phyloP scores from a whole-genome alignment of 2,797 vertebrate species.

The Taeniopygia guttata region DNA sequence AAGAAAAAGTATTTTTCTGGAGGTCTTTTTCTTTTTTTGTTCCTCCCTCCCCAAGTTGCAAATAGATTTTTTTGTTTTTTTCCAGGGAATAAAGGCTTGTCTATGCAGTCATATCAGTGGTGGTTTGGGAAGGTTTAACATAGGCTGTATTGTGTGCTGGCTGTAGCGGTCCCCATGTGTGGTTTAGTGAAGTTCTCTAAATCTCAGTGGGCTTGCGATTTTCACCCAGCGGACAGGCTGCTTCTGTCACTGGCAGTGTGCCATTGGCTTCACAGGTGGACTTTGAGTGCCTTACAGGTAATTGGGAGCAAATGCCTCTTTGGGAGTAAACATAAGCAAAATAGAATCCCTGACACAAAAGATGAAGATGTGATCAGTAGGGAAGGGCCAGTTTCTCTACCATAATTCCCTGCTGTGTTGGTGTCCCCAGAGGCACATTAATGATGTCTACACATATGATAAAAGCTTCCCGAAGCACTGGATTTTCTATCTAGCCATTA shows the following conservation, averaged over 20 bases:
- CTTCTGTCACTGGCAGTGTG: background rate
- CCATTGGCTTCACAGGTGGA: background rate
- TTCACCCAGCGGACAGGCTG: background rate
- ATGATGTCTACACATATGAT: background rate
- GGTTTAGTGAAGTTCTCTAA: background rate
- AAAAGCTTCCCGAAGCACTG: background rate
- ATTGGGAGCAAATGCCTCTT: background rate
- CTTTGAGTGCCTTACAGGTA: background rate
- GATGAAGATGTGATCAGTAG: background rate
- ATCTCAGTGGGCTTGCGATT: background rate
- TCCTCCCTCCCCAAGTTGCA: background rate
- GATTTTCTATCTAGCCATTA: background rate
- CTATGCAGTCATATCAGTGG: background rate
- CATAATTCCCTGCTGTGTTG: accelerated
- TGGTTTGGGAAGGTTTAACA: background rate
- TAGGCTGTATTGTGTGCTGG: background rate
- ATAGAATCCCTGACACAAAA: background rate
- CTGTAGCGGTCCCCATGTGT: accelerated
- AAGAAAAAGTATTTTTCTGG: background rate
- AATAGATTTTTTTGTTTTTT: background rate
- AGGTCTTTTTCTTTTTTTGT: background rate
- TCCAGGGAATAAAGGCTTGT: background rate
- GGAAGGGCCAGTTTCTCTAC: background rate
- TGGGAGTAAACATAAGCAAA: background rate
- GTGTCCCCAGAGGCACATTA: background rate